Evolutionary conservation across 2,888 invertebrate species (phyloP), one percentile per base, ranked within the genome.

Genomic region (Eucera pruinosa): DNA sequence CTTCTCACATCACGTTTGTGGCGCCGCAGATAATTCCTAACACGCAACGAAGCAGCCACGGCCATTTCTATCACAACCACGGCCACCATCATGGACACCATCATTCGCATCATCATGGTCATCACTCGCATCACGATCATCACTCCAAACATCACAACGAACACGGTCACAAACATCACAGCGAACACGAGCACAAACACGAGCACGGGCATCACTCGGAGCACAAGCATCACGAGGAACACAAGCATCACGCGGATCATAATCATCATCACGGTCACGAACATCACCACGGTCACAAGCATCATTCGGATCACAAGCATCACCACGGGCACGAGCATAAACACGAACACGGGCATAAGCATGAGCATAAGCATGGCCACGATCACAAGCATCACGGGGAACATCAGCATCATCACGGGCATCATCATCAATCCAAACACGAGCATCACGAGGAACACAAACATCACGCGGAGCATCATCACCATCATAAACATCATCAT

Each of bases 141-240:
- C 83, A 84, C 7, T 81, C 83, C 3, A 83, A 88, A 6, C 82
- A 89, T 15, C 77, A 74, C 0, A 88, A 88, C 65, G 78, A 87
- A 15, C 87, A 87, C 20, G 81, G 78, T 0, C 88, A 87, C 54
- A 82, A 87, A 43, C 88, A 88, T 55, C 80, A 83, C 7, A 82
- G 86, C 18, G 85, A 86, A 3, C 90, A 90, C 54, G 84, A 87
- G 0, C 89, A 90, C 48, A 85, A 88, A 9, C 88, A 90, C 15
- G 84, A 83, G 4, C 89, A 90, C 25, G 78, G 85, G 1, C 89
- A 90, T 27, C 75, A 87, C 18, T 83, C 83, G 27, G 83, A 87
- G 1, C 89, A 89, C 41, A 85, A 86, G n/a, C 87, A 87, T 43
- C 77, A 85, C 33, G 82, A 86, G 9, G 80, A 86, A 0, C 87